phyloP scores from a whole-genome alignment of 2,888 invertebrate genomes.

The Diaprepes abbreviatus region DNA sequence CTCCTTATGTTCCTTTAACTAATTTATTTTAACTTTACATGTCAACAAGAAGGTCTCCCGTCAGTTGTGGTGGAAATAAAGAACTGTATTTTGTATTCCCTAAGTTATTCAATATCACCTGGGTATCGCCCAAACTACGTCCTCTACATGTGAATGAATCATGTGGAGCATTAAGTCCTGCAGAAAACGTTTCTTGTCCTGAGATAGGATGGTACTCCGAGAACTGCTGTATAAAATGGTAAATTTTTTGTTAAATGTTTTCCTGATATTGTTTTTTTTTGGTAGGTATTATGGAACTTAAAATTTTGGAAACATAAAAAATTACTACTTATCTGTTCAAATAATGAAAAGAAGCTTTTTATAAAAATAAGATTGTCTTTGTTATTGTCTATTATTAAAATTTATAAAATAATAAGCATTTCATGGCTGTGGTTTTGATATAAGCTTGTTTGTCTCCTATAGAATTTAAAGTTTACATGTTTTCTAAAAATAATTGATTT shows the following conservation, averaged over 20 bases:
- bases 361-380: background rate
- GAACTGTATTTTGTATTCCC: conserved; percentile 46
- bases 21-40: conserved; percentile 63
- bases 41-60: conserved; percentile 55
- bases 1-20: conserved; percentile 55
- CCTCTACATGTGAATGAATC: conserved; percentile 45
- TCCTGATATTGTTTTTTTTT: conserved; percentile 24
- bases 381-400: conserved; percentile 12
- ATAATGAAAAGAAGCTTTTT: too few species aligned
- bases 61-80: conserved; percentile 39
- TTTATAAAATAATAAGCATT: too few species aligned
- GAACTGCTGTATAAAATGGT: conserved; percentile 19
- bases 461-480: too few species aligned
- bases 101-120: conserved; percentile 43
- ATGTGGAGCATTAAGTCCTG: conserved; percentile 32
- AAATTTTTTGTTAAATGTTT: conserved; percentile 25
- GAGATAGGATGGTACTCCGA: conserved; percentile 21
- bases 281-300: conserved; percentile 47
- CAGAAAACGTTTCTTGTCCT: conserved; percentile 16
- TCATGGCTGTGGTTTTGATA: too few species aligned
- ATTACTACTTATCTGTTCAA: too few species aligned
- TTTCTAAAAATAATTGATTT: too few species aligned
- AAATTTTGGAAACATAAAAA: too few species aligned
- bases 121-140: conserved; percentile 29
- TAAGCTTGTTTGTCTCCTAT: too few species aligned